Evolutionary conservation across 2,888 invertebrate species (phyloP).

Genomic region (Calliopum simillimum): DNA sequence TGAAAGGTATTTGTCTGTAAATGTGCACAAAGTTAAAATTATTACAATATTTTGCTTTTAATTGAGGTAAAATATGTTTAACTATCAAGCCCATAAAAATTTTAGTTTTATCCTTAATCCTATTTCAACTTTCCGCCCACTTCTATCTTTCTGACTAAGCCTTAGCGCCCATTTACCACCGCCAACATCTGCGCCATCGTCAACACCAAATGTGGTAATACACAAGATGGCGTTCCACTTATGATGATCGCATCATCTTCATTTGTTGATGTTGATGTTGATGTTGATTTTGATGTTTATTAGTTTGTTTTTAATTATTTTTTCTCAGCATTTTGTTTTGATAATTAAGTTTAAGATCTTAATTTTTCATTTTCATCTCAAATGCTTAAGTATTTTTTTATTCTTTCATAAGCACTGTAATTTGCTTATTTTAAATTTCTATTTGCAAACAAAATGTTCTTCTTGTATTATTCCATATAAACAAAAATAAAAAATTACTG

Average conservation of each 20-base stretch:
- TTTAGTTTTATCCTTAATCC: too few species aligned
- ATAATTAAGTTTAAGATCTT: conserved; percentile 21
- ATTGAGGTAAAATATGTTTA: too few species aligned
- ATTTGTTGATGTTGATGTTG: conserved; percentile 1
- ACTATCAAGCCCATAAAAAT: too few species aligned
- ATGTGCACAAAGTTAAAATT: too few species aligned
- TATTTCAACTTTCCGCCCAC: too few species aligned
- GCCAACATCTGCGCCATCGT: too few species aligned
- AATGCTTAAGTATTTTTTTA: background rate
- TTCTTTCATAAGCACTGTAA: background rate
- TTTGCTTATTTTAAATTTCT: background rate
- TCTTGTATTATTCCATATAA: background rate
- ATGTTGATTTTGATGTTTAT: conserved; percentile 19
- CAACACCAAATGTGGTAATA: background rate
- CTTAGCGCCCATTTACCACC: conserved; percentile 1
- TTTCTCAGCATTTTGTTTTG: conserved; percentile 20
- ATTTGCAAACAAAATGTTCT: conserved; percentile 9
- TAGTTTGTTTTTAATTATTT: conserved; percentile 24
- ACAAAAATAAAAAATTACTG: background rate
- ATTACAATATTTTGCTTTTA: too few species aligned
- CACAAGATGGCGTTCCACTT: conserved; percentile 19
- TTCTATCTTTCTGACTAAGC: too few species aligned
- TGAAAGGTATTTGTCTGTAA: too few species aligned
- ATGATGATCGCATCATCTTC: conserved; percentile 15
- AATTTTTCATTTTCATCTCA: background rate